Conservation (phyloP, 2,888 invertebrate genomes). For the Synergus laeviventris region DNA sequence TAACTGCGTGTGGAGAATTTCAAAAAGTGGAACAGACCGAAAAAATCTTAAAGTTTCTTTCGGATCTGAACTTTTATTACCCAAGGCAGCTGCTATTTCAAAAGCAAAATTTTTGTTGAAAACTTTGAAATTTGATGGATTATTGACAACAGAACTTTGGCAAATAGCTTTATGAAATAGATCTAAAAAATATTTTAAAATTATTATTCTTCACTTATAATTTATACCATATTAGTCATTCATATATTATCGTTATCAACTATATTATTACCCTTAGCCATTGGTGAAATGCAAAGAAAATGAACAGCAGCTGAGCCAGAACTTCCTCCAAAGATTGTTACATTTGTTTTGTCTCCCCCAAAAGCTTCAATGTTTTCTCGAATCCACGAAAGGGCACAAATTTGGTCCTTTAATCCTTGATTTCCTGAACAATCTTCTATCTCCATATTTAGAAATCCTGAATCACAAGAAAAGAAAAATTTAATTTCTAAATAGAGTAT, state of each 20-base stretch:
- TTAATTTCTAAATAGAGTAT: too few species aligned
- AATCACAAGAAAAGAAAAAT: background rate
- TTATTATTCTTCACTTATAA: background rate
- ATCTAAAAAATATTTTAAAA: conserved; percentile 51
- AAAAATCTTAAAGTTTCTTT: conserved; percentile 44
- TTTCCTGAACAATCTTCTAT: conserved; percentile 64
- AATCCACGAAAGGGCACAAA: conserved; percentile 64
- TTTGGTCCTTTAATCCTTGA: conserved; percentile 65
- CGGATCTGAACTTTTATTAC: conserved; percentile 56
- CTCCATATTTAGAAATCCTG: conserved; percentile 67
- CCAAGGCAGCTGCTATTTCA: conserved; percentile 55
- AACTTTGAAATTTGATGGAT: conserved; percentile 50
- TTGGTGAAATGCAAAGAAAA: conserved; percentile 54
- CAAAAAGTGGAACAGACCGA: too few species aligned
- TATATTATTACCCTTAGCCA: conserved; percentile 59
- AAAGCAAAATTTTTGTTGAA: conserved; percentile 50
- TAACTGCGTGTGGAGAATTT: too few species aligned
- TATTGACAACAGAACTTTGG: conserved; percentile 59
- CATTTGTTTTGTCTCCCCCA: conserved; percentile 66
- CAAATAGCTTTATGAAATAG: conserved; percentile 67
- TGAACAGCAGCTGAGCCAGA: conserved; percentile 55
- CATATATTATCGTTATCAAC: background rate
- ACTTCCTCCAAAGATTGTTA: conserved; percentile 67
- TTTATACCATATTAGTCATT: background rate
- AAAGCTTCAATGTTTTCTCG: conserved; percentile 64